Base-by-base conservation (phyloP, 2,888 invertebrate species). In the Odontocolon sp. region DNA sequence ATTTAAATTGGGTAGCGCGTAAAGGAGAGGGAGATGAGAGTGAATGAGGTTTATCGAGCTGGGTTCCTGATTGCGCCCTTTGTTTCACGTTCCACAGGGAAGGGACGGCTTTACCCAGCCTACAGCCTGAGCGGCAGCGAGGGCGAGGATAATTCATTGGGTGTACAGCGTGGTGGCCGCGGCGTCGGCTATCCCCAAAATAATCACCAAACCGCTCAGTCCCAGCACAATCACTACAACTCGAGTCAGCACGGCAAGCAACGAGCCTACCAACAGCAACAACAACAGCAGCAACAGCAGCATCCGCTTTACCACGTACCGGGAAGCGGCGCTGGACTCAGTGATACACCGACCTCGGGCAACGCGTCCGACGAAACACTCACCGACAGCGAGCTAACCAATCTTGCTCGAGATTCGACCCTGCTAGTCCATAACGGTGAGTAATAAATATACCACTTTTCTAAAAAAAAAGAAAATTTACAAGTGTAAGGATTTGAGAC, bases 391-490 rank as follows among this genome's bases (percentile, higher is more conserved):
- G 96, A 96, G 92, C 92, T 95, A 89, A 95, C 96, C 85, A 89
- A 90, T 74, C 92, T 96, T 85, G 95, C 95, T 87, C 93, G 96
- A 89, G 95, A 96, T 88, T 95, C 95, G 56, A 95, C 96, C 82
- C 93, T 96, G 83, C 94, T 96, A 84, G 95, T 95, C 84, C 95
- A 96, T 92, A 96, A 95, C 95, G 96, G 96, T 96, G 82, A 93
- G 94, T 91, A n/a, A 31, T 6, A 6, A 4, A 31, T 31, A 3
- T 31, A 4, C 31, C 31, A 31, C 31, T 4, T 6, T 31, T 6
- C 6, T n/a, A n/a, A n/a, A n/a, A n/a, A n/a, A n/a, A n/a, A n/a
- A n/a, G n/a, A n/a, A n/a, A n/a, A n/a, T n/a, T n/a, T n/a, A n/a
- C n/a, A n/a, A n/a, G n/a, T n/a, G n/a, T n/a, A n/a, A n/a, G n/a